Evolutionary conservation across 2,888 invertebrate species (phyloP), one percentile per base, ranked within the genome.

Genomic region (Teleogryllus oceanicus): DNA sequence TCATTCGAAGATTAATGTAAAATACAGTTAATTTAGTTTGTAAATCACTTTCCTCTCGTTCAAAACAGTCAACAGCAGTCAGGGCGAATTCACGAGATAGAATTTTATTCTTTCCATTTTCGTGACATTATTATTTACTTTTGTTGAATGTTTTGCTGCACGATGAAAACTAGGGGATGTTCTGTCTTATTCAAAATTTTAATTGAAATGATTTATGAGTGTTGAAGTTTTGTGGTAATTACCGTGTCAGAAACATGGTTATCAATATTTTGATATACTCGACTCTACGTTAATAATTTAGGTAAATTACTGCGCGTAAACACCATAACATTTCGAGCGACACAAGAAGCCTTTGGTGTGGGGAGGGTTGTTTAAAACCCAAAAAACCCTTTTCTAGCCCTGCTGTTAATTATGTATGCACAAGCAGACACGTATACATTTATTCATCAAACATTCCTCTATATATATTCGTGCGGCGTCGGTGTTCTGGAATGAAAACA

Each of bases 201-300:
- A 62, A 62, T 62, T 62, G 62, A 13, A n/a, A 62, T 62, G 62
- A 62, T 18, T 62, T 62, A 62, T n/a, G 62, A 62, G 62, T n/a
- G 62, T 62, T 18, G 62, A 62, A n/a, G n/a, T 62, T 62, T 62
- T 62, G 62, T 62, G 62, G 62, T 62, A 62, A 62, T 62, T 62
- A 62, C 62, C 62, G 62, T 62, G 62, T 62, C 62, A 62, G 62
- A 62, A 62, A 62, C 62, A 62, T 62, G 62, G 62, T 62, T 62
- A 62, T 62, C 62, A 62, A 62, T 62, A 62, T 62, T 62, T 62
- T 62, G 62, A 62, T 62, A 62, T n/a, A 62, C 62, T n/a, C 62
- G 62, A 18, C 62, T n/a, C 13, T n/a, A 62, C 62, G n/a, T 62
- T 62, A 62, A 62, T 62, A 62, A 62, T 62, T 62, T 62, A 62